phyloP scores from a whole-genome alignment of 2,888 invertebrate genomes.

The Euclidia mi region DNA sequence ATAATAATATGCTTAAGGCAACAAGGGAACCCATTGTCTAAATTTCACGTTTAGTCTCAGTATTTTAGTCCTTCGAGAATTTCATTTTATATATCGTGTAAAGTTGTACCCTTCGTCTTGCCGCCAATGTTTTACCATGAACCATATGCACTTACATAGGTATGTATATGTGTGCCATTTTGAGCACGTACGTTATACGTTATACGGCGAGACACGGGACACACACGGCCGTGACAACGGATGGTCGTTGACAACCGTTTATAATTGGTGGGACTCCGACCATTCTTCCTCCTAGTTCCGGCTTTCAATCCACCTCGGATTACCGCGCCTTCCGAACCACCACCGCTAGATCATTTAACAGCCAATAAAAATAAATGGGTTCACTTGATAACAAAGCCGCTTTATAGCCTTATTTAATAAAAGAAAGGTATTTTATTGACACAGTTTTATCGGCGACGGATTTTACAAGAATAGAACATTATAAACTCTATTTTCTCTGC shows the following conservation, averaged over 20 bases:
- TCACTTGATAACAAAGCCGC: conserved; percentile 28
- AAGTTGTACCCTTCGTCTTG: too few relatives aligned
- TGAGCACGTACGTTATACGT: too few relatives aligned
- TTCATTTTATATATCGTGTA: too few relatives aligned
- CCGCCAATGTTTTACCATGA: too few relatives aligned
- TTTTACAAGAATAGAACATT: neutral
- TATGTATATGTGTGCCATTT: too few relatives aligned
- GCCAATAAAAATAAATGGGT: conserved; percentile 31
- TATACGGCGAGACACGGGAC: conserved; percentile 6
- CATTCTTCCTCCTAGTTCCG: conserved; percentile 26
- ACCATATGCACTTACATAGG: neutral
- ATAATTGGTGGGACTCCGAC: conserved; percentile 33
- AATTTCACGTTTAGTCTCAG: too few relatives aligned
- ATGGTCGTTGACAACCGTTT: conserved; percentile 30
- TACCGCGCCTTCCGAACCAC: conserved; percentile 26
- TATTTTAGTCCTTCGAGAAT: too few relatives aligned
- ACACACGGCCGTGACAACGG: conserved; percentile 1
- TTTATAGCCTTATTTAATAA: conserved; percentile 19
- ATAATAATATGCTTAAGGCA: too few relatives aligned
- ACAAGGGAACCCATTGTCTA: too few relatives aligned
- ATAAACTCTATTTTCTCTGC: too few relatives aligned
- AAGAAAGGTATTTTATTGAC: conserved; percentile 24
- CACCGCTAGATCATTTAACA: conserved; percentile 30
- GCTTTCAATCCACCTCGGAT: conserved; percentile 20
- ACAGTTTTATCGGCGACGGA: neutral